Conservation (phyloP, 2,113 vertebrate species). For the Eupsittula cactorum region DNA sequence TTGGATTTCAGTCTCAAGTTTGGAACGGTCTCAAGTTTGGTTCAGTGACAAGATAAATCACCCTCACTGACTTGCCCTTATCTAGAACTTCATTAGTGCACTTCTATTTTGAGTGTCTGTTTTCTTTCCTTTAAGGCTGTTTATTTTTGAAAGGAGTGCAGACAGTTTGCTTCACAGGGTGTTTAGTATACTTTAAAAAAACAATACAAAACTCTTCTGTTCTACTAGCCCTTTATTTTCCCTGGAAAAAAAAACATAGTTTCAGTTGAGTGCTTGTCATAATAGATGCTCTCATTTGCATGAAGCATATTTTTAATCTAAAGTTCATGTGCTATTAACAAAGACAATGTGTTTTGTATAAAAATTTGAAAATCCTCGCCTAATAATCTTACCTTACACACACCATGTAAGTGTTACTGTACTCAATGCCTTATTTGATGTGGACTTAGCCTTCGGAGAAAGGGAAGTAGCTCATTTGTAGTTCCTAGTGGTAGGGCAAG, state of each 20-base stretch:
- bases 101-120: slow-evolving; percentile 15
- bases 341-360: background rate
- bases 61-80: background rate
- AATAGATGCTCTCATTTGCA: background rate
- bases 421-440: background rate
- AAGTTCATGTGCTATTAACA: background rate
- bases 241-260: background rate
- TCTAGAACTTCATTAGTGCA: background rate
- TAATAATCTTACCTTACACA: background rate
- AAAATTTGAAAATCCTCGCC: background rate
- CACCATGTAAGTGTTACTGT: background rate
- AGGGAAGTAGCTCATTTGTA: background rate
- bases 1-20: background rate
- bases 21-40: background rate
- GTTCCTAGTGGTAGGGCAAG: background rate
- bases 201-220: background rate
- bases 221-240: background rate
- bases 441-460: background rate
- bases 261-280: background rate
- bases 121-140: background rate
- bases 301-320: background rate
- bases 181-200: background rate
- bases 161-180: background rate
- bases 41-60: background rate
- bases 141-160: background rate